Base-by-base conservation (phyloP, 2,888 invertebrate genomes). In the Dasypogon diadema region DNA sequence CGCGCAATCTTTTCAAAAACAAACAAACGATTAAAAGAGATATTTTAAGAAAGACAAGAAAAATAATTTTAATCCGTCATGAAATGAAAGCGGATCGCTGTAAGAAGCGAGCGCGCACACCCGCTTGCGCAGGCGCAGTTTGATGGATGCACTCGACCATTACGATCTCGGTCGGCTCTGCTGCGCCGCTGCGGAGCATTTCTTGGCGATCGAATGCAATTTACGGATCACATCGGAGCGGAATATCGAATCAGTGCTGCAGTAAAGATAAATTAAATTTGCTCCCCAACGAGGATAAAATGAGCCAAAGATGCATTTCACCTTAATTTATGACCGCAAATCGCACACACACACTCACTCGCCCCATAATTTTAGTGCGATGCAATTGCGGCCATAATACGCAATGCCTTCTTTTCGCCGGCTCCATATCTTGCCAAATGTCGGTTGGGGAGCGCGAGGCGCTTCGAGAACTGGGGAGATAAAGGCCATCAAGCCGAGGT, bases 301-400 rank as follows among this genome's bases (percentile, higher is more conserved):
- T 46, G 24, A 65, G 22, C n/a, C 42, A 65, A 60, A 42, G 42
- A 65, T 22, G 46, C 22, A 65, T 65, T 65, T 65, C 65, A 65
- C 46, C 22, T 65, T 65, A 65, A 65, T 65, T 65, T 65, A 65
- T 65, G 65, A 21, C 65, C 60, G 34, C 37, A 60, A 60, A 58
- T 30, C 14, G 58, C 30, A 30, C 58, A 34, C 60, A 14, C 34
- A 30, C 34, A 30, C 14, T 16, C 21, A 21, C 12, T 51, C 16
- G 12, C 42, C 12, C 12, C 18, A 4, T 51, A 51, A 51, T 51
- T 51, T 51, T 51, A 51, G 12, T n/a, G 51, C 51, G 12, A 16
- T 51, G 18, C 51, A 51, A 18, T 51, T 16, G 51, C 18, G 21
- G 18, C 51, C 18, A 18, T 51, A 8, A 51, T 51, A 51, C 16